Percentiles rank a stretch among this genome's conserved stretches.
Evolutionary conservation across 2,113 vertebrate genomes (phyloP).

Genomic region (Triplophysa tibetana): DNA sequence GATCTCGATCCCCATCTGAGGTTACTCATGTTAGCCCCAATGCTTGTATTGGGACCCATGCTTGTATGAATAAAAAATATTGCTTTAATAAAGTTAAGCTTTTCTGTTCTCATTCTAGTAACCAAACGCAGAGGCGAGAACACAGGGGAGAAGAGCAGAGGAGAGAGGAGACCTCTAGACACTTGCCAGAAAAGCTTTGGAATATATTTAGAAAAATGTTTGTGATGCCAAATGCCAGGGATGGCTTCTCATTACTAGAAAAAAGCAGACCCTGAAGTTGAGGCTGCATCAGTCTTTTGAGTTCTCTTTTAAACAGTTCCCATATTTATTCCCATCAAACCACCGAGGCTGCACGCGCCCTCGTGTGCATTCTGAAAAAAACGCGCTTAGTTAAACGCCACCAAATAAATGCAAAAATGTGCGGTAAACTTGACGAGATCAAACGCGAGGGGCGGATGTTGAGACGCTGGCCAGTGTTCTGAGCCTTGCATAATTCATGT

Average conservation of each 20-base stretch:
- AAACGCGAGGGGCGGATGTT: constrained; percentile 74
- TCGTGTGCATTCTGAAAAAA: constrained; percentile 64
- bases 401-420: constrained; percentile 73
- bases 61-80: constrained; percentile 43
- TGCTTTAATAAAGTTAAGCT: constrained; percentile 62
- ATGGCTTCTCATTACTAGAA: constrained; percentile 75
- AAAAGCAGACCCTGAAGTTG: constrained; percentile 67
- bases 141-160: constrained; percentile 51
- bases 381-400: constrained; percentile 68
- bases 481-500: constrained; percentile 79
- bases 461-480: constrained; percentile 77
- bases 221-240: constrained; percentile 77
- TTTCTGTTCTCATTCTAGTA: constrained; percentile 67
- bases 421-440: constrained; percentile 78
- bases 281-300: constrained; percentile 72
- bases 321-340: constrained; percentile 77
- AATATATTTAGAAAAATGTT: constrained; percentile 77
- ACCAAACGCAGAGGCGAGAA: constrained; percentile 60
- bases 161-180: constrained; percentile 67
- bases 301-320: constrained; percentile 77
- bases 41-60: background rate
- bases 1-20: no score
- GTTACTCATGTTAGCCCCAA: background rate
- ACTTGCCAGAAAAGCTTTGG: constrained; percentile 67
- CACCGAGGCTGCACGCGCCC: constrained; percentile 67